Percentiles rank a stretch among this genome's conserved stretches.
Evolutionary conservation across 2,797 vertebrate species (phyloP).

Genomic region (Acrossocheilus wenchowensis): DNA sequence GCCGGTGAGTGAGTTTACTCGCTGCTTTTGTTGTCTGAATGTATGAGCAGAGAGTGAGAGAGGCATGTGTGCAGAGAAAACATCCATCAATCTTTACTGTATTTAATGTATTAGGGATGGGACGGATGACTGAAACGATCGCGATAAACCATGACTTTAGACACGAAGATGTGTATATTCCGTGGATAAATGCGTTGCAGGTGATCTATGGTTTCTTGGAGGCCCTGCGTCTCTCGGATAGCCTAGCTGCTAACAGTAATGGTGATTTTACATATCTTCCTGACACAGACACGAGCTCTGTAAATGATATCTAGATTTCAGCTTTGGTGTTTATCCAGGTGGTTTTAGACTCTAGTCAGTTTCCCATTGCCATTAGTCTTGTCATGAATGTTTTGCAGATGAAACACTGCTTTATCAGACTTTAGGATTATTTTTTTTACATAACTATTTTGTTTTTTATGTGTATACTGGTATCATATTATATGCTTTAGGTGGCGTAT

Average conservation of each 20-base stretch:
- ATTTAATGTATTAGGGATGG: not conserved
- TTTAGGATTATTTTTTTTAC: too few species aligned
- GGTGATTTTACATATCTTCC: not conserved
- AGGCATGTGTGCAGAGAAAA: constrained; percentile 50
- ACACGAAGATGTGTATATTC: not conserved
- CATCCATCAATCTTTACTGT: constrained; percentile 9
- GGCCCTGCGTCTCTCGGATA: constrained; percentile 26
- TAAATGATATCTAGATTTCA: not conserved
- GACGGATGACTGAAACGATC: not conserved
- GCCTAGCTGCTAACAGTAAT: constrained; percentile 40
- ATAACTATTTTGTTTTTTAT: not conserved
- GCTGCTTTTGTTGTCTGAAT: constrained; percentile 74
- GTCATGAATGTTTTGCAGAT: not conserved
- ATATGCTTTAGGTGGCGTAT: not conserved
- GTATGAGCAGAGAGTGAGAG: constrained; percentile 55
- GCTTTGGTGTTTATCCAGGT: not conserved
- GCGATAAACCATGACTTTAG: not conserved
- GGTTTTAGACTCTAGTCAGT: not conserved
- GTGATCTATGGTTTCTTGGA: not conserved
- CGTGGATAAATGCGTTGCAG: not conserved
- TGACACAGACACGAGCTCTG: constrained; percentile 25
- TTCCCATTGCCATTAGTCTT: not conserved
- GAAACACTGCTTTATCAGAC: not conserved
- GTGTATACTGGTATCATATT: not conserved
- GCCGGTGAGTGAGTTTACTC: constrained; percentile 67